Base-by-base conservation (phyloP, 2,113 vertebrate genomes). In the Pipa parva region DNA sequence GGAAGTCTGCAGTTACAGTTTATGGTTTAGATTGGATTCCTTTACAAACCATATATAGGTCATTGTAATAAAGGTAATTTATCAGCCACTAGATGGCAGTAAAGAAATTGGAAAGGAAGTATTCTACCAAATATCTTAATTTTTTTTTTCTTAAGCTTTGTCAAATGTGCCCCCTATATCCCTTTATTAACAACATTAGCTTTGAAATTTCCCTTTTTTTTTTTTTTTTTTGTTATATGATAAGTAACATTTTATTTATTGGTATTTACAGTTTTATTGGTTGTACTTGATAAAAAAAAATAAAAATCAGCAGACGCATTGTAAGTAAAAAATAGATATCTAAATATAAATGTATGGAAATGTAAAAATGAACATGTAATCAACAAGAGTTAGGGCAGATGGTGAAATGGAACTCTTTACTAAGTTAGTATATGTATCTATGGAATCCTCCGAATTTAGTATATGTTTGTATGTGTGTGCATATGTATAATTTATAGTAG, bases 11-110 rank as follows among this genome's bases (percentile, higher is more conserved):
- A 31, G 52, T 10, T 29, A 20, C 52, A 29, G 52, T 31, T 17
- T 12, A 56, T 29, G 52, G 8, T 56, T 56, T 56, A 31, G 27
- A 56, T 29, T 56, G 52, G 52, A 56, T 56, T 56, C 52, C 52
- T 15, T 17, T 54, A 54, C 24, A 28, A 24, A 17, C 10, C 22
- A 50, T 56, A 56, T 56, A 56, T 56, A 31, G 52, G 52, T 56
- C 52, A 56, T 31, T 31, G 27, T n/a, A n/a, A 27, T 5, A 31
- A 56, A 31, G 29, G 17, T 20, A 4, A 56, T 56, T 18, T 18
- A 9, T 18, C 20, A 20, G 6, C 52, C 52, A 31, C 52, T 56
- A 56, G 52, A 29, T 56, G 52, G 52, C 52, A 56, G 52, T 56
- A 56, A 31, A 56, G 26, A 56, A n/a, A 56, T 17, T 18, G 27